phyloP scores from a whole-genome alignment of 2,113 vertebrate genomes.

The Amphiprion ocellaris region DNA sequence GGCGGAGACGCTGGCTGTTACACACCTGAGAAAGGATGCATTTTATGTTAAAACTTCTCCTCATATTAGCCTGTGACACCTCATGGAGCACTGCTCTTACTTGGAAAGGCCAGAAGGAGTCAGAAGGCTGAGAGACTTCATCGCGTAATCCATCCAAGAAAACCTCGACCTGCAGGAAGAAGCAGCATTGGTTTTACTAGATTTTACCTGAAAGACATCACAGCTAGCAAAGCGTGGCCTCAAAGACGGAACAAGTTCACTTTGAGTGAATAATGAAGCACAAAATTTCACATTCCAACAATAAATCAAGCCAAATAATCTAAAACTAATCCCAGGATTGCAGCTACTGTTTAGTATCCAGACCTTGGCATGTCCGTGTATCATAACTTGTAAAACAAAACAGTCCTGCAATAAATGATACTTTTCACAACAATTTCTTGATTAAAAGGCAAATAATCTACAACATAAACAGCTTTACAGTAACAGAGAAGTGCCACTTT shows the following conservation, averaged over 20 bases:
- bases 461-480: conserved; percentile 4
- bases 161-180: conserved; percentile 13
- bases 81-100: conserved; percentile 76
- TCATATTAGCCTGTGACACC: not conserved
- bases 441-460: not conserved
- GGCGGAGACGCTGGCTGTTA: conserved; percentile 84
- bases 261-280: not conserved
- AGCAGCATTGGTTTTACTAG: not conserved
- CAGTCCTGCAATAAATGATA: not conserved
- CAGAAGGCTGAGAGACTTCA: conserved; percentile 87
- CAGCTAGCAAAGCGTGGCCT: not conserved
- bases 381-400: not conserved
- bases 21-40: conserved; percentile 77
- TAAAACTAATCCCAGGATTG: not conserved
- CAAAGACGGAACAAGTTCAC: not conserved
- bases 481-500: not conserved
- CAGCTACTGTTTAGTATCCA: not conserved
- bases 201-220: not conserved
- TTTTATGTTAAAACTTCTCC: not conserved
- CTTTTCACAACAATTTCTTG: not conserved
- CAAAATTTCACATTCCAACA: not conserved
- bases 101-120: conserved; percentile 85
- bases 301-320: not conserved
- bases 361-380: not conserved
- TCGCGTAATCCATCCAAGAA: conserved; percentile 87